phyloP scores from a whole-genome alignment of 1,140 invertebrate genomes.

The Trissolcus basalis region DNA sequence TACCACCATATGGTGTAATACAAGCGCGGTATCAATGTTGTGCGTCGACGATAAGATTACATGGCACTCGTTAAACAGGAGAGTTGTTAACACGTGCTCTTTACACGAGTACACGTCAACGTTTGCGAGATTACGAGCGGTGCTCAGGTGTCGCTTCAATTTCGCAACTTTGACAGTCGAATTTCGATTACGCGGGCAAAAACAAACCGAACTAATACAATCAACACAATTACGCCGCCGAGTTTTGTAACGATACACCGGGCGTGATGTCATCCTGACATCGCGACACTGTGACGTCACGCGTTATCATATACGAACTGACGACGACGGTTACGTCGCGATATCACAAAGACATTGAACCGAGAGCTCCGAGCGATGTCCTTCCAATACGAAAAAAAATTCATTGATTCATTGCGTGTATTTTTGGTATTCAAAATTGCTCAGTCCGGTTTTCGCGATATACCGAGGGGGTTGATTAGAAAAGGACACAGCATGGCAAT shows the following conservation, averaged over 20 bases:
- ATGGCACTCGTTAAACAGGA: slow-evolving; percentile 63
- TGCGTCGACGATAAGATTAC: slow-evolving; percentile 73
- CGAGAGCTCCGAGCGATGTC: neutral
- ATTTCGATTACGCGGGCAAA: slow-evolving; percentile 12
- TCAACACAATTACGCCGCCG: neutral
- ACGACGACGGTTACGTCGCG: slow-evolving; percentile 17
- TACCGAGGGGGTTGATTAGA: neutral
- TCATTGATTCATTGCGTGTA: neutral
- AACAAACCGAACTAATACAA: slow-evolving; percentile 17
- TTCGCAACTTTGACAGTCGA: slow-evolving; percentile 6
- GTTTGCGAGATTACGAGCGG: slow-evolving; percentile 11
- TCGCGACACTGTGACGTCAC: slow-evolving; percentile 13
- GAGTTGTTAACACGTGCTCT: slow-evolving; percentile 45
- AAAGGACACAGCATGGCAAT: slow-evolving; percentile 2
- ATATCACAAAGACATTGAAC: slow-evolving; percentile 31
- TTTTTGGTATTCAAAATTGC: too few species aligned
- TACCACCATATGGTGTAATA: slow-evolving; percentile 64
- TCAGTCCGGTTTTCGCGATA: neutral
- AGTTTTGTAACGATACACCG: too few species aligned
- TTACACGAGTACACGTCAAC: slow-evolving; percentile 71
- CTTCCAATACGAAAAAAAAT: neutral
- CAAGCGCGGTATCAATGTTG: slow-evolving; percentile 70
- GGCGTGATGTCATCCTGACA: slow-evolving; percentile 11
- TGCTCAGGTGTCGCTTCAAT: slow-evolving; percentile 19
- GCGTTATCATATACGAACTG: slow-evolving; percentile 9